Evolutionary conservation across 2,113 vertebrate species (phyloP).

Genomic region (Saccopteryx bilineata): DNA sequence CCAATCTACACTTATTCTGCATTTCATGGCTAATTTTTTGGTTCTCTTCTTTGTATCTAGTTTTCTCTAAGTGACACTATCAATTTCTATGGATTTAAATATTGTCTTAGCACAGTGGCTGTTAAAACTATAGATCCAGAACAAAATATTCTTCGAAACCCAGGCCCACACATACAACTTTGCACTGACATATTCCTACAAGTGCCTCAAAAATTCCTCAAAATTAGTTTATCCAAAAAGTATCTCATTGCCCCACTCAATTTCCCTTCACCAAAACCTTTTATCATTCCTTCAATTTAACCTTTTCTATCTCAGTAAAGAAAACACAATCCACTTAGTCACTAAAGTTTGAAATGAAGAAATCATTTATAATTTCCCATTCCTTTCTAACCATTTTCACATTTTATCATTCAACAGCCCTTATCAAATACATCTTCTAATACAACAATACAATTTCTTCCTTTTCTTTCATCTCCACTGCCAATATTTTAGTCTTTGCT

Average conservation of each 20-base stretch:
- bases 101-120: neutral
- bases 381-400: neutral
- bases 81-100: neutral
- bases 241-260: neutral
- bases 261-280: neutral
- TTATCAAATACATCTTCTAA: neutral
- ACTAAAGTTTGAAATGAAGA: neutral
- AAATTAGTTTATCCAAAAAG: neutral
- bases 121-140: neutral
- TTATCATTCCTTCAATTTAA: neutral
- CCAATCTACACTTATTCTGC: neutral
- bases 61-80: neutral
- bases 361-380: neutral
- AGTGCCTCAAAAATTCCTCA: neutral
- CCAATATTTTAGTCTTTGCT: neutral
- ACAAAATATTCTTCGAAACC: neutral
- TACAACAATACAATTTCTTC: neutral
- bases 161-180: neutral
- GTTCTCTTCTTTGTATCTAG: neutral
- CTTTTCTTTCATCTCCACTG: neutral
- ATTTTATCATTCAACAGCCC: neutral
- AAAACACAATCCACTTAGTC: neutral
- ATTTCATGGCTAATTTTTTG: neutral
- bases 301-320: neutral
- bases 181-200: neutral